Evolutionary conservation across 23 tunicate species (phyloP).

Genomic region (Diplosoma virens): DNA sequence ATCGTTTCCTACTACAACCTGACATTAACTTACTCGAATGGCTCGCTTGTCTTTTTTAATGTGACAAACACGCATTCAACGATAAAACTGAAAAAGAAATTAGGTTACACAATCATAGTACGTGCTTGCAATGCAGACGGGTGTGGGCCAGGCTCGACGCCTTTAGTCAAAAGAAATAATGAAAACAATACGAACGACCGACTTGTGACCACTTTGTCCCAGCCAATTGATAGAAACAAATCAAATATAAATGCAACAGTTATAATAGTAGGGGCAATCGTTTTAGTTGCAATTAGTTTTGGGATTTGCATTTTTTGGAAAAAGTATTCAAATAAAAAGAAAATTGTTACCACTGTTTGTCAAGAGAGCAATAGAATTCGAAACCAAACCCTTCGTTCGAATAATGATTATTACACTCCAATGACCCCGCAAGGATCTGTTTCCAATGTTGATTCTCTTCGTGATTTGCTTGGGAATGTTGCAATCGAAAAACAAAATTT

Average conservation of each 20-base stretch:
- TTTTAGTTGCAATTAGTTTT: no score
- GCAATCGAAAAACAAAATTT: constrained; percentile 32
- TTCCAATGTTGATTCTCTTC: neutral
- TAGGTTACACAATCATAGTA: neutral
- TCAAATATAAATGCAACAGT: no score
- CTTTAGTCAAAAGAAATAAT: neutral
- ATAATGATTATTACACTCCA: constrained; percentile 44
- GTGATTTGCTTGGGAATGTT: constrained; percentile 35
- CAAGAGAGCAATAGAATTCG: neutral
- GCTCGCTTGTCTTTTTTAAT: no score
- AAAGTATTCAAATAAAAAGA: no score
- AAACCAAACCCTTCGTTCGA: neutral
- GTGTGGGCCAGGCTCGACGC: constrained; percentile 1
- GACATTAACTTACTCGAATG: no score
- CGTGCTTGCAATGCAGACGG: constrained; percentile 9
- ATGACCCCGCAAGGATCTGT: constrained; percentile 34
- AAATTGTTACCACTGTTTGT: neutral
- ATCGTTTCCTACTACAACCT: neutral
- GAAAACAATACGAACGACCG: neutral
- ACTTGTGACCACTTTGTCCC: no score
- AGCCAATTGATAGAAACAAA: no score
- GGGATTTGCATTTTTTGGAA: no score
- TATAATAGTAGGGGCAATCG: no score
- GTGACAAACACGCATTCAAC: neutral
- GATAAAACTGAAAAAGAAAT: neutral